These are phyloP conservation scores for Australoheros scitulus DNA, from an alignment of 2,113 vertebrate genomes.

Conservation along the genomic window DNA sequence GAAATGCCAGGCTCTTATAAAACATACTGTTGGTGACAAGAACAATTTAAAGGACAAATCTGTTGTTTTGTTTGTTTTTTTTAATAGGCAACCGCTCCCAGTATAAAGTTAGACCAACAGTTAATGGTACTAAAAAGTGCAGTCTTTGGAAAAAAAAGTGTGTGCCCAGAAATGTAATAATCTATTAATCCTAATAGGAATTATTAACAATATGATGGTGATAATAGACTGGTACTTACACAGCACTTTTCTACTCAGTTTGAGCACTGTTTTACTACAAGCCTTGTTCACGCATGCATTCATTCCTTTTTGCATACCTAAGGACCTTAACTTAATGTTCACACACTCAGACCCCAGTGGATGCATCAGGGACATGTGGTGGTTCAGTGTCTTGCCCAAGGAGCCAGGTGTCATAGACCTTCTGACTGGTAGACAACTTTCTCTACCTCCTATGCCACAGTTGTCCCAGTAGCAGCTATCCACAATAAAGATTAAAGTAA, in stretches of 20 bases:
- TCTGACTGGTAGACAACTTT: too few species aligned
- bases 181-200: background rate
- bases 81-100: background rate
- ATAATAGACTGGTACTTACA: too few species aligned
- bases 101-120: background rate
- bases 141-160: background rate
- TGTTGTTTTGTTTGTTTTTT: background rate
- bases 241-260: background rate
- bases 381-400: too few species aligned
- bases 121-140: too few species aligned
- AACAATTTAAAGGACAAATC: too few species aligned
- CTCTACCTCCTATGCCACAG: too few species aligned
- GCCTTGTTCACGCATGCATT: background rate
- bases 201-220: fast-evolving
- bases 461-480: background rate
- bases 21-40: too few species aligned
- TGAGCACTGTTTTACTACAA: background rate
- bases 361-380: fast-evolving
- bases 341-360: background rate
- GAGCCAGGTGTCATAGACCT: too few species aligned
- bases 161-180: background rate
- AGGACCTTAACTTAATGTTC: background rate
- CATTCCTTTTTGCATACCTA: background rate
- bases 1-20: too few species aligned
- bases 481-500: fast-evolving